These are phyloP conservation scores for Carcinoscorpius rotundicauda DNA, from an alignment of 1,140 invertebrate species.

Conservation along the genomic window DNA sequence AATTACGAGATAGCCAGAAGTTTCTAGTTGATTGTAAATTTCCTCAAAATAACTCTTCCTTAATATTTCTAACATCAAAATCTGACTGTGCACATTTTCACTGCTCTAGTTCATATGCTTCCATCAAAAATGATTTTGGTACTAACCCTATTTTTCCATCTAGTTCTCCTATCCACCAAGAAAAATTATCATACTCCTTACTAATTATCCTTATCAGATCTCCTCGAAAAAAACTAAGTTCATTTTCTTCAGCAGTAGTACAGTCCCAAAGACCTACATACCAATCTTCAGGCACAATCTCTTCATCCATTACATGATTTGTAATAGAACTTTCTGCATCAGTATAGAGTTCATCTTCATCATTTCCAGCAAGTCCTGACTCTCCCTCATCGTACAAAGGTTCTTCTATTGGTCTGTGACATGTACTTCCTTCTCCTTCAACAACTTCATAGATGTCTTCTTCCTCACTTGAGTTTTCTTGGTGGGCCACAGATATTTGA, in stretches of 20 bases:
- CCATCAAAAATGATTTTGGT: constrained; percentile 20
- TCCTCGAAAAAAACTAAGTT: constrained; percentile 16
- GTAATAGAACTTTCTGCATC: not conserved
- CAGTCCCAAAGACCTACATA: constrained; percentile 20
- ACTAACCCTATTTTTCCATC: constrained; percentile 19
- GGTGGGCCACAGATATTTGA: too few species aligned
- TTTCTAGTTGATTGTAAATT: too few species aligned
- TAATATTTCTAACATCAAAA: too few species aligned
- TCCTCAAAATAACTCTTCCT: too few species aligned
- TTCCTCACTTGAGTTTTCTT: not conserved
- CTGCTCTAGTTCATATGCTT: constrained; percentile 15
- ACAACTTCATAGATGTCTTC: constrained; percentile 20
- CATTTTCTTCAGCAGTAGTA: constrained; percentile 10
- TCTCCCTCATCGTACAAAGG: not conserved
- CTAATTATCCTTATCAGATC: constrained; percentile 19
- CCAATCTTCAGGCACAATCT: constrained; percentile 8
- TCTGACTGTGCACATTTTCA: too few species aligned
- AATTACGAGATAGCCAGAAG: too few species aligned
- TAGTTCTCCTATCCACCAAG: constrained; percentile 19
- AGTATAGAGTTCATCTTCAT: constrained; percentile 4
- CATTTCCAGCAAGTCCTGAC: not conserved
- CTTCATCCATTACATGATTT: too few species aligned
- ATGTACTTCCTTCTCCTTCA: constrained; percentile 7
- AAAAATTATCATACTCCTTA: constrained; percentile 15
- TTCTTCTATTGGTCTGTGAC: not conserved